Evolutionary conservation across 2,113 vertebrate genomes (phyloP).

Genomic region (Megalops atlanticus): DNA sequence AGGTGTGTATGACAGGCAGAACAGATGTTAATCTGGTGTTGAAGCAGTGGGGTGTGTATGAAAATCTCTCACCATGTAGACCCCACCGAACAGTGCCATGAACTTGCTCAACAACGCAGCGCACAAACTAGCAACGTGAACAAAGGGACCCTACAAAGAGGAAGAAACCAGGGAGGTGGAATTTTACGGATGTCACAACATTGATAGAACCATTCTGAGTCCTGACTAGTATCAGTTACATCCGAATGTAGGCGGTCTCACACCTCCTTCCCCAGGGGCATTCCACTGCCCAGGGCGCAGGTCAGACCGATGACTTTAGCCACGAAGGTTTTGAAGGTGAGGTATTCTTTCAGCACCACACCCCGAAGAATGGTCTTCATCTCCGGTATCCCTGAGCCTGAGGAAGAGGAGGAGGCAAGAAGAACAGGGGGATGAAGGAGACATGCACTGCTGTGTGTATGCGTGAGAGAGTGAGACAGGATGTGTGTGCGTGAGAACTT

Average conservation of each 20-base stretch:
- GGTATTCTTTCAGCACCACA: conserved; percentile 94
- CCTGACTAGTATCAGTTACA: not conserved
- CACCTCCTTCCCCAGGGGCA: conserved; percentile 98
- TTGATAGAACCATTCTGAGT: not conserved
- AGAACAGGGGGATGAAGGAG: not conserved
- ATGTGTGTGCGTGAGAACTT: conserved; percentile 54
- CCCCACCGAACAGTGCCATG: conserved; percentile 95
- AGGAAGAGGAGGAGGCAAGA: conserved; percentile 2
- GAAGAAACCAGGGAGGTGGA: not conserved
- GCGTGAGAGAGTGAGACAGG: not conserved
- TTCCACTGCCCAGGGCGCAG: conserved; percentile 91
- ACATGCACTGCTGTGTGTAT: too few relatives aligned
- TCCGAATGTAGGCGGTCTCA: not conserved
- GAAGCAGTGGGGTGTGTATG: not conserved
- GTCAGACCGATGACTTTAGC: conserved; percentile 97
- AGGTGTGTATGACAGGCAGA: too few relatives aligned
- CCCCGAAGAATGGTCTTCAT: conserved; percentile 98
- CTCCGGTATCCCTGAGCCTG: conserved; percentile 96
- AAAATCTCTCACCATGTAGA: conserved; percentile 83
- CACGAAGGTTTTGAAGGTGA: conserved; percentile 95
- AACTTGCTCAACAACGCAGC: conserved; percentile 93
- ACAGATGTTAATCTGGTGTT: not conserved
- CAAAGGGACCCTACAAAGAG: conserved; percentile 85
- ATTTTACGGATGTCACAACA: not conserved
- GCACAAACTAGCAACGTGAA: conserved; percentile 95